Base-by-base conservation (phyloP, 2,113 vertebrate species). In the Pituophis catenifer region DNA sequence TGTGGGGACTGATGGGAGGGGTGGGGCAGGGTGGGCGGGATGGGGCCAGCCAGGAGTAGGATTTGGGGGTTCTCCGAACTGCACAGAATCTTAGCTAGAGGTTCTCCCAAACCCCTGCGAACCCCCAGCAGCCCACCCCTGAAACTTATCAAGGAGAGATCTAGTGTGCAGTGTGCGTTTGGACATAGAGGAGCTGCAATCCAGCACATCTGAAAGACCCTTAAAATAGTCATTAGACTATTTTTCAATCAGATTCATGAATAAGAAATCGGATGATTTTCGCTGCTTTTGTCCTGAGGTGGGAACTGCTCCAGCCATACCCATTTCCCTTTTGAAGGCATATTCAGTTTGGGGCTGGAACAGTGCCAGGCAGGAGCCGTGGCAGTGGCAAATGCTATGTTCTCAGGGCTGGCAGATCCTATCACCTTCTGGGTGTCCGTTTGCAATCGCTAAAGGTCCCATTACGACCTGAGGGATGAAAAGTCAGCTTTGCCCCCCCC, bases 261-360 rank as follows among this genome's bases (percentile, higher is more conserved):
- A 57, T 9, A 52, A 86, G 29, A n/a, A 86, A 90, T 59, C 90
- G 44, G 44, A 89, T 62, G 29, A 2, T 52, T 52, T 48, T 52
- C 3, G 29, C 70, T 59, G 75, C 17, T 33, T 89, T 90, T 90
- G 70, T 86, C 70, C 29, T 86, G 26, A 52, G 50, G 24, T 89
- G 54, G 88, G 92, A 89, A 58, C 17, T n/a, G 38, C 48, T 52
- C 75, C 92, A 86, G 33, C 44, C 26, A 17, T 33, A 10, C 12
- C 26, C 38, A 21, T 9, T 91, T 57, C 3, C 11, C 8, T 26
- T 86, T 53, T 62, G 26, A 29, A 86, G 55, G 55, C 70, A 86
- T 62, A 86, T 93, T 89, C 58, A 24, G 53, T 93, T 62, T 86
- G 89, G 59, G 21, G 55, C 44, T 86, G 92, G 89, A 53, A 62